Conservation (phyloP, 53 echinoderm and acorn worm species). For the Temnopleurus reevesii region DNA sequence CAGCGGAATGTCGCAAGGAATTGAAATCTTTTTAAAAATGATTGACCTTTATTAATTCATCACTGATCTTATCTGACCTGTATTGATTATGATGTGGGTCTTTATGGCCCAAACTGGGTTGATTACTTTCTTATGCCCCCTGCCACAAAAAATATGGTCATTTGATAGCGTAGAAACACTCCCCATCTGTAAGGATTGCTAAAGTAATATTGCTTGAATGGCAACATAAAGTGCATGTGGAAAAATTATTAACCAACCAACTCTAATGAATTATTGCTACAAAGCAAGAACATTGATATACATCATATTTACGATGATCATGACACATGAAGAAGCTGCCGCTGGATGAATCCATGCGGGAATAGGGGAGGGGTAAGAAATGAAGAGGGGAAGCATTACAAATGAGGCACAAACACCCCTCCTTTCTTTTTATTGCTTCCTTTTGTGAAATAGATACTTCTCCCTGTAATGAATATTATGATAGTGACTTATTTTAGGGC, state of each 20-base stretch:
- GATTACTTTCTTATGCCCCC: no score
- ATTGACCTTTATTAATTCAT: no score
- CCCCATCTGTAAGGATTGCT: no score
- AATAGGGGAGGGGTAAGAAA: not conserved
- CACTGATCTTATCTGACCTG: no score
- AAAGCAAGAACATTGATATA: not conserved
- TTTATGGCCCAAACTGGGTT: no score
- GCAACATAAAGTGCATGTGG: not conserved
- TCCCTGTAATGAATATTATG: no score
- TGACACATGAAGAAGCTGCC: not conserved
- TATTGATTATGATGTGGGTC: no score
- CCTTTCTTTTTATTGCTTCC: not conserved
- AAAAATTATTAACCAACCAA: not conserved
- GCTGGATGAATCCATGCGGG: not conserved
- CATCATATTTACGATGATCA: not conserved
- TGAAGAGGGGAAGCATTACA: slow-evolving; percentile 2
- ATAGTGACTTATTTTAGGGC: no score
- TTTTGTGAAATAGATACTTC: slow-evolving; percentile 44
- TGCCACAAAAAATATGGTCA: no score
- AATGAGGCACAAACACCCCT: slow-evolving; percentile 31
- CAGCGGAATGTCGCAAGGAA: no score
- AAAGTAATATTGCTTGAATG: not conserved
- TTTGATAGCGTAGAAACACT: no score
- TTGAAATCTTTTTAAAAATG: no score
- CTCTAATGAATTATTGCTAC: not conserved